Conservation (phyloP, 2,113 vertebrate genomes). For the Gobiocypris rarus region DNA sequence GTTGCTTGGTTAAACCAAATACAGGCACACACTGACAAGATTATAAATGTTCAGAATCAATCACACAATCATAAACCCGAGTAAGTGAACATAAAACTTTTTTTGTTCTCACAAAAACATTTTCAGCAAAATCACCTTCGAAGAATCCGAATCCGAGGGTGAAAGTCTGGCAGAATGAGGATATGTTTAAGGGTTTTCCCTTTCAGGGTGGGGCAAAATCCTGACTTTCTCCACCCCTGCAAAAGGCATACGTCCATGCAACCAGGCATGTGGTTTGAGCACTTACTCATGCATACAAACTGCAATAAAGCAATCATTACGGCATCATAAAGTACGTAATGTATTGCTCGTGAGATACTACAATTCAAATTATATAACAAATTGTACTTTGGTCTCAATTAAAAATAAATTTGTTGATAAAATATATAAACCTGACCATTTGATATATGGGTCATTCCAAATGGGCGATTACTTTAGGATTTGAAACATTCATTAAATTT, state of each 20-base stretch:
- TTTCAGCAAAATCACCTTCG: background rate
- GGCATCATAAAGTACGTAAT: background rate
- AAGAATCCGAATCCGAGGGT: background rate
- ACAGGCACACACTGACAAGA: background rate
- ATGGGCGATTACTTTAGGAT: background rate
- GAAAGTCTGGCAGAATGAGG: background rate
- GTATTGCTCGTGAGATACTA: background rate
- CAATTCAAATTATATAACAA: background rate
- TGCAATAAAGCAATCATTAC: background rate
- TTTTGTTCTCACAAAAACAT: background rate
- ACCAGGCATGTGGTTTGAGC: background rate
- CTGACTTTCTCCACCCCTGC: background rate
- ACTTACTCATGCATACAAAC: background rate
- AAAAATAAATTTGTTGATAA: background rate
- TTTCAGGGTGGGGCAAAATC: slow-evolving; percentile 18
- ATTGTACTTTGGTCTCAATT: background rate
- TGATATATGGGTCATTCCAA: background rate
- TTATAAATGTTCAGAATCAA: background rate
- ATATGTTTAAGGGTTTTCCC: background rate
- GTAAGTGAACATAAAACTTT: background rate
- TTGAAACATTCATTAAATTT: too few relatives aligned
- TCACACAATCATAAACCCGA: background rate
- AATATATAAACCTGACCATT: background rate
- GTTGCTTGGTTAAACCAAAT: background rate
- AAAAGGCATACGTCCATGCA: background rate